Evolutionary conservation across 2,113 vertebrate genomes (phyloP).

Genomic region (Cathartes aura): DNA sequence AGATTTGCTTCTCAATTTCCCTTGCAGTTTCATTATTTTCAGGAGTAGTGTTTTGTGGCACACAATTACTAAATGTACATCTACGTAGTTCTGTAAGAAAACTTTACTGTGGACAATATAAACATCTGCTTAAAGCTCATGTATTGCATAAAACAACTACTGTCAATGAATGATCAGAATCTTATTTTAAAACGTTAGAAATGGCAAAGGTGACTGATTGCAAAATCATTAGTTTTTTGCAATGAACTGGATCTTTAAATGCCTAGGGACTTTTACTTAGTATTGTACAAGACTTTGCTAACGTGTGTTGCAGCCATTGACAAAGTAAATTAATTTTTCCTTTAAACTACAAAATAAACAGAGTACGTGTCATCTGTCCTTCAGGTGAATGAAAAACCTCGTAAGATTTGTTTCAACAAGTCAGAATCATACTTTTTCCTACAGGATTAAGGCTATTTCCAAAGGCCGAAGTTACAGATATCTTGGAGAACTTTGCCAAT

Average conservation of each 20-base stretch:
- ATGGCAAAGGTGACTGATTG: conserved; percentile 76
- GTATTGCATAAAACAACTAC: conserved; percentile 66
- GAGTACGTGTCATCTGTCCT: background rate
- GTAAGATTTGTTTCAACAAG: background rate
- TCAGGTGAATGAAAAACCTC: background rate
- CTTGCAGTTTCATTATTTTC: background rate
- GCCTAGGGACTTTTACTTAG: background rate
- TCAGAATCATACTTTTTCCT: background rate
- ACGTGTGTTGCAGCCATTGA: background rate
- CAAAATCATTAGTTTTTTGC: conserved; percentile 30
- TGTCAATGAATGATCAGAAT: conserved; percentile 76
- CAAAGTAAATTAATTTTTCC: background rate
- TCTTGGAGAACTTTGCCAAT: background rate
- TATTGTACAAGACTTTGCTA: background rate
- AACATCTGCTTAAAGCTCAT: conserved; percentile 76
- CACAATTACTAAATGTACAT: background rate
- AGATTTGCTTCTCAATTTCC: background rate
- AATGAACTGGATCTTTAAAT: background rate
- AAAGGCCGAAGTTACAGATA: background rate
- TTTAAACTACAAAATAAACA: background rate
- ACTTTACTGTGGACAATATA: conserved; percentile 60
- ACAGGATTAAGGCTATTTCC: background rate
- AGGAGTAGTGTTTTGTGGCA: background rate
- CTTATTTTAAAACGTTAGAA: conserved; percentile 68
- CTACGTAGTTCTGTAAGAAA: background rate